Evolutionary conservation across 2,113 vertebrate genomes (phyloP).

Genomic region (Martes martes): DNA sequence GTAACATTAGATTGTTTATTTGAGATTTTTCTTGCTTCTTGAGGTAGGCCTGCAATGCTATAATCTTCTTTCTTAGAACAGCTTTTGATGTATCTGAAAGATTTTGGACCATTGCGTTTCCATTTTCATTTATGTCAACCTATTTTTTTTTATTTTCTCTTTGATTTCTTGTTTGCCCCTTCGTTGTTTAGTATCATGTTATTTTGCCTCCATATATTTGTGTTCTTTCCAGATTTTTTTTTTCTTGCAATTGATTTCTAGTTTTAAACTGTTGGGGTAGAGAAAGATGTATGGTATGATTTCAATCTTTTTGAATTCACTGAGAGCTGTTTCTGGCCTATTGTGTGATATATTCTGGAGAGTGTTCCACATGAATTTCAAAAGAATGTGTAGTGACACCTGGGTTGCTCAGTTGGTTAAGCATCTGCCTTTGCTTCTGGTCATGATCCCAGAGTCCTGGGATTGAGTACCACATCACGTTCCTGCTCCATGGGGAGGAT

Average conservation of each 20-base stretch:
- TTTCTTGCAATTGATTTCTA: background rate
- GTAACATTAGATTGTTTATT: background rate
- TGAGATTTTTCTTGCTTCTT: background rate
- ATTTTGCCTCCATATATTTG: background rate
- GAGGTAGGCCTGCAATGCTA: background rate
- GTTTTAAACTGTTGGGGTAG: background rate
- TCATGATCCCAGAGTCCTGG: too few relatives aligned
- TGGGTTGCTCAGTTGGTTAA: too few relatives aligned
- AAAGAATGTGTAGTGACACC: background rate
- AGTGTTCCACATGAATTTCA: background rate
- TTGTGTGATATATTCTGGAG: background rate
- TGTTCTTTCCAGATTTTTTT: background rate
- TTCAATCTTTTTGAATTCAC: background rate
- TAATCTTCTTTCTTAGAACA: background rate
- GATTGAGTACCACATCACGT: too few relatives aligned
- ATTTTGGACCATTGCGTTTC: background rate
- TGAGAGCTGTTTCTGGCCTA: background rate
- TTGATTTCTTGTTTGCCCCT: background rate
- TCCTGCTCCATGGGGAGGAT: too few relatives aligned
- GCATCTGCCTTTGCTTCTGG: too few relatives aligned
- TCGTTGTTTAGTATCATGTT: background rate
- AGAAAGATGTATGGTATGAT: background rate
- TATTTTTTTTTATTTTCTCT: background rate
- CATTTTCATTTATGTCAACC: background rate
- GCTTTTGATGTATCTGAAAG: background rate